Evolutionary conservation across 2,797 vertebrate genomes (phyloP).

Genomic region (Jordanella pulchra): DNA sequence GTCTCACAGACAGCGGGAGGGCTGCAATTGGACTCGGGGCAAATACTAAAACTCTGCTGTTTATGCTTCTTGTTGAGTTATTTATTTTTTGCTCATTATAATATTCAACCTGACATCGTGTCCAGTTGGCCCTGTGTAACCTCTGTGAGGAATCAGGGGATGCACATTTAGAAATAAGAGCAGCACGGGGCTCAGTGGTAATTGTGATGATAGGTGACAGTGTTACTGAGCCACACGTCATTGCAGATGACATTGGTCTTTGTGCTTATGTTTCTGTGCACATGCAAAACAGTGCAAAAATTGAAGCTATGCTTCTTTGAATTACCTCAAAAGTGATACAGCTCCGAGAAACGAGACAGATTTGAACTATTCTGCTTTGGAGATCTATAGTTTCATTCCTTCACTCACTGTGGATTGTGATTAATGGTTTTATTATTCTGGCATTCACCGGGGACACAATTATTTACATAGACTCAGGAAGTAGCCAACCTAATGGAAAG

Average conservation of each 20-base stretch:
- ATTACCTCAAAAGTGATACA: slow-evolving; percentile 55
- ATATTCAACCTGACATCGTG: slow-evolving; percentile 80
- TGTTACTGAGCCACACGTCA: slow-evolving; percentile 70
- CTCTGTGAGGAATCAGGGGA: slow-evolving; percentile 72
- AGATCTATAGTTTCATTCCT: slow-evolving; percentile 43
- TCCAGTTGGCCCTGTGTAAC: slow-evolving; percentile 73
- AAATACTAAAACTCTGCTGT: slow-evolving; percentile 67
- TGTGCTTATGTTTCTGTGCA: slow-evolving; percentile 63
- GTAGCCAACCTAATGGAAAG: slow-evolving; percentile 56
- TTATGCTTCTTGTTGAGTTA: slow-evolving; percentile 74
- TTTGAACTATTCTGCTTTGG: slow-evolving; percentile 48
- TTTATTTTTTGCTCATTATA: slow-evolving; percentile 79
- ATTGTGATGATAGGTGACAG: slow-evolving; percentile 79
- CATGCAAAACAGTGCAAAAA: slow-evolving; percentile 50
- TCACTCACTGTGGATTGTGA: slow-evolving; percentile 56
- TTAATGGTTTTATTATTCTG: slow-evolving; percentile 64
- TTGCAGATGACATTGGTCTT: slow-evolving; percentile 69
- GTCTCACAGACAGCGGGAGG: slow-evolving; percentile 61
- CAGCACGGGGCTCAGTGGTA: slow-evolving; percentile 55
- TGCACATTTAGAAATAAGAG: slow-evolving; percentile 73
- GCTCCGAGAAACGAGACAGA: slow-evolving; percentile 59
- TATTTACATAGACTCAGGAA: slow-evolving; percentile 65
- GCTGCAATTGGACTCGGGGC: slow-evolving; percentile 71
- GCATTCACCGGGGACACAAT: slow-evolving; percentile 55
- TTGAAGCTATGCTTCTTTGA: slow-evolving; percentile 65